Evolutionary conservation across 2,113 vertebrate genomes (phyloP), one percentile per base, ranked within the genome.

Genomic region (Gasterosteus nipponicus): DNA sequence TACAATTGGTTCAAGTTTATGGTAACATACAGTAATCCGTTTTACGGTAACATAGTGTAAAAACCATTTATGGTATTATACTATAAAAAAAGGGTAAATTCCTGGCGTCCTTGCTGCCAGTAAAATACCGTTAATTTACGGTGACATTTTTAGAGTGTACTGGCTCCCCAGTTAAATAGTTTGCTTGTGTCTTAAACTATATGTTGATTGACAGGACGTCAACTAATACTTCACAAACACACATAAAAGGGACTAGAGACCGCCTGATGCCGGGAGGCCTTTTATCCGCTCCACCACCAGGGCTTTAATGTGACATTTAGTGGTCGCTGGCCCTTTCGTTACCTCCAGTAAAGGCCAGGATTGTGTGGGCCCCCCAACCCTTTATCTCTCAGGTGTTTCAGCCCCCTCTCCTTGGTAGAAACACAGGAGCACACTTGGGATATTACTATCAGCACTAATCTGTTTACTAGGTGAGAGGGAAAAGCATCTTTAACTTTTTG

Each of bases 291-390:
- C 35, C 62, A 78, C 73, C 61, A 73, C 33, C 63, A 1, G 46
- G 31, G 62, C 81, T 84, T 78, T 86, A 81, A 73, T 68, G 74
- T 84, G 84, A 82, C 85, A 89, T 90, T 87, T 87, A 79, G 87
- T 76, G 7, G 39, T 51, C 11, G 33, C 22, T 69, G 44, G 18
- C 53, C 72, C 77, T 26, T 82, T 89, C 78, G 89, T 90, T 88
- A 74, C 80, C 58, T 61, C 73, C 73, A 71, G 77, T 75, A 90
- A 91, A 92, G 89, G 89, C 90, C 86, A 91, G 70, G 3, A 58
- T 75, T 44, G 19, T 71, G 53, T 11, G 68, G 4, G 9, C 81
- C 29, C 15, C 44, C 7, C 46, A 26, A 26, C 22, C 22, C 22
- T 26, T 26, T 26, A 29, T 16, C 10, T 86, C 81, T 58, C 56